phyloP scores from a whole-genome alignment of 2,113 vertebrate species.

The Dipodomys spectabilis region DNA sequence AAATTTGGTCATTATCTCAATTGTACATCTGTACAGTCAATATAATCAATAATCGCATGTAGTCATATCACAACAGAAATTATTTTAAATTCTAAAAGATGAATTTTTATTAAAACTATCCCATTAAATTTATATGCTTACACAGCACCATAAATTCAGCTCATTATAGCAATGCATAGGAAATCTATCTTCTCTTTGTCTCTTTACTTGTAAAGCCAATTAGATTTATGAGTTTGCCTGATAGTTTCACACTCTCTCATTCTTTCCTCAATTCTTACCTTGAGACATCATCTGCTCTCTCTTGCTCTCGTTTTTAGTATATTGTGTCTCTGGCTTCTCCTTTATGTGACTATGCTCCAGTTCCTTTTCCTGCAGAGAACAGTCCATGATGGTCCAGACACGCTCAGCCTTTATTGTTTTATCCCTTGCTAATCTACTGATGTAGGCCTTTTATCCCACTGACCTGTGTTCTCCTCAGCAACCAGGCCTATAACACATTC shows the following conservation, averaged over 20 bases:
- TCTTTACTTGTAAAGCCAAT: background rate
- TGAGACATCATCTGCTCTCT: background rate
- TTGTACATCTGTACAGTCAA: background rate
- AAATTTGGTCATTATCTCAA: slow-evolving; percentile 19
- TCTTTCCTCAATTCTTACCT: background rate
- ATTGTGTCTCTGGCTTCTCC: background rate
- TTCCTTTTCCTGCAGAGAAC: background rate
- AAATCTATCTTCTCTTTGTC: slow-evolving; percentile 6
- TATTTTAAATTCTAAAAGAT: slow-evolving; percentile 53
- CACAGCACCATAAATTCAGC: slow-evolving; percentile 40
- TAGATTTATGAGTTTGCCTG: slow-evolving; percentile 41
- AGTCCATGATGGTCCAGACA: background rate
- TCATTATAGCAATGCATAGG: background rate
- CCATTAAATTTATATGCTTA: slow-evolving; percentile 50
- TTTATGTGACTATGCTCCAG: background rate
- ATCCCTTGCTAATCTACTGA: background rate
- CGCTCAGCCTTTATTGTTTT: background rate
- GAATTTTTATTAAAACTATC: slow-evolving; percentile 56
- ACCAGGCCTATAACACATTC: background rate
- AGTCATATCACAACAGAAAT: slow-evolving; percentile 36
- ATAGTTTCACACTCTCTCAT: background rate
- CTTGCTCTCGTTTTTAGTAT: background rate
- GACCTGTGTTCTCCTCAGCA: background rate
- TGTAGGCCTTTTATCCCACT: background rate
- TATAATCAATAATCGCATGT: slow-evolving; percentile 5